Evolutionary conservation across 2,113 vertebrate genomes (phyloP), one percentile per base, ranked within the genome.

Genomic region (Okapia johnstoni): DNA sequence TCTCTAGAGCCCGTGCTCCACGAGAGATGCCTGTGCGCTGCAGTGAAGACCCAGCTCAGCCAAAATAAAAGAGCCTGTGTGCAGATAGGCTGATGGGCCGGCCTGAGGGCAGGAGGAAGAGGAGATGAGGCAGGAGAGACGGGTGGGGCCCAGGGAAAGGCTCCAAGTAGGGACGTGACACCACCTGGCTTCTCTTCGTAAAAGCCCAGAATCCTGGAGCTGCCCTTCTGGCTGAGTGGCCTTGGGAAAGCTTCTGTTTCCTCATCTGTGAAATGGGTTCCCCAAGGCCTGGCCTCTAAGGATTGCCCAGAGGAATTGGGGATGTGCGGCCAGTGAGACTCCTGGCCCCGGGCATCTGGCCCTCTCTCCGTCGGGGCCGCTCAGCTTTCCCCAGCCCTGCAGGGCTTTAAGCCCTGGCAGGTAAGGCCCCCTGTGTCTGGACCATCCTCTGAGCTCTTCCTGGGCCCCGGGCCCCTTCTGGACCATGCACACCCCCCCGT

Each of bases 321-420:
- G 4, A 16, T 2, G 2, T 1, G 46, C 1, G 15, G 7, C 11
- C 11, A 3, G 13, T 0, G 17, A 33, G 26, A 6, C 4, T 12
- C 26, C n/a, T 8, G 52, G 58, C n/a, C 55, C 52, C 9, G 25
- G 15, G 33, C 14, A 11, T 55, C 70, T 16, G 40, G 25, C 16
- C 6, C 1, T 1, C 6, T 6, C 17, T 2, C 55, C 7, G 1
- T 0, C 0, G 1, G 36, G 30, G 48, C 26, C 0, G 3, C 1
- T 1, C 1, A 1, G 30, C 50, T 36, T 28, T 36, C 14, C 26
- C 50, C 7, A 16, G 30, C 9, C 23, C 25, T 3, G 1, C 28
- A 1, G 17, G 48, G 25, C 33, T 60, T 33, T 0, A 7, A 28
- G 33, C 11, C 57, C 77, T 30, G 28, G 25, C 28, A 76, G 33